Conservation (phyloP, 2,797 vertebrate genomes). For the Microhierax caerulescens region DNA sequence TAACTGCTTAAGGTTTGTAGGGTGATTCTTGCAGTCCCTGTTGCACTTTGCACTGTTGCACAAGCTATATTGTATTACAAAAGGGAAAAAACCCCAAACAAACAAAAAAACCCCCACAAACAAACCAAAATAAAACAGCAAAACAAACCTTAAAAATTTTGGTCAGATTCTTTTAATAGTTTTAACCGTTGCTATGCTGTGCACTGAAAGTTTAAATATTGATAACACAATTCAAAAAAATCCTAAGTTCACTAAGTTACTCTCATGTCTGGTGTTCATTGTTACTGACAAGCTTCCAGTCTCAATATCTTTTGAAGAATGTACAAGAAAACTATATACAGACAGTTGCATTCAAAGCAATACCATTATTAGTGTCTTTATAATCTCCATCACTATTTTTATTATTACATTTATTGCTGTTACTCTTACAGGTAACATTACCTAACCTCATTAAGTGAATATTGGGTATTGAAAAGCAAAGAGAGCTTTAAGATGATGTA, state of each 20-base stretch:
- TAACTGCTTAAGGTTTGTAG: not conserved
- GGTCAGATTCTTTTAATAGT: not conserved
- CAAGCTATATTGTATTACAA: not conserved
- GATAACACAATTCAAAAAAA: not conserved
- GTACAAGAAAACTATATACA: not conserved
- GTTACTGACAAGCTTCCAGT: not conserved
- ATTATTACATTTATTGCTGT: not conserved
- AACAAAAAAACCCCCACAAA: not conserved
- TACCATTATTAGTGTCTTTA: not conserved
- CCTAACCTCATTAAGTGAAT: not conserved
- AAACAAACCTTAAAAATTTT: not conserved
- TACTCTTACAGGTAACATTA: fast-evolving
- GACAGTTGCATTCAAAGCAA: not conserved
- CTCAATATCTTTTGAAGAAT: not conserved
- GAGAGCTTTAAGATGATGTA: not conserved
- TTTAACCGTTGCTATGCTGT: not conserved
- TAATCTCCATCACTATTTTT: not conserved
- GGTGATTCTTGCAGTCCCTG: not conserved
- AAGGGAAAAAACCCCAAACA: not conserved
- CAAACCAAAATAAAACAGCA: not conserved
- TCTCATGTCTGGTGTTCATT: not conserved
- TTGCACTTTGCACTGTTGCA: too few relatives aligned
- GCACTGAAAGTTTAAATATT: not conserved
- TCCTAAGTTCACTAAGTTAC: not conserved
- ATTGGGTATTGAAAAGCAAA: not conserved